Conservation (phyloP, 2,113 vertebrate species). For the Callochromis pleurospilus region DNA sequence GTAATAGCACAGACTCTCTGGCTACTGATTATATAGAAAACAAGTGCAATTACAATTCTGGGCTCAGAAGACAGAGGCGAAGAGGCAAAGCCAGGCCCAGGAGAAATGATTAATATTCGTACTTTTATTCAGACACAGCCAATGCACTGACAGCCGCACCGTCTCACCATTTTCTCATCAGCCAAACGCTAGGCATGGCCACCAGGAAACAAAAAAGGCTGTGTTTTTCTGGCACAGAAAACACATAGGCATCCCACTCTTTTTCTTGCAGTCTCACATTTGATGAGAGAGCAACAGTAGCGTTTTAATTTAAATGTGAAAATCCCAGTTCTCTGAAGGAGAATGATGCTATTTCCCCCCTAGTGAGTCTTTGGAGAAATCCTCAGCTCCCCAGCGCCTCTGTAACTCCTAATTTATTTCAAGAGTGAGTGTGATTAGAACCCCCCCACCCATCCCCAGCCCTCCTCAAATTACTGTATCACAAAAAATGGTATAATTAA, state of each 20-base stretch:
- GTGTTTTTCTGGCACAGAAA: background rate
- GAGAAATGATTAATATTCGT: slow-evolving; percentile 67
- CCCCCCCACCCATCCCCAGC: slow-evolving; percentile 27
- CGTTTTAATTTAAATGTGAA: slow-evolving; percentile 61
- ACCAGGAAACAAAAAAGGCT: background rate
- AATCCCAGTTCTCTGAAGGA: slow-evolving; percentile 50
- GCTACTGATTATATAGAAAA: slow-evolving; percentile 65
- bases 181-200: background rate
- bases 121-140: slow-evolving; percentile 50
- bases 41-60: slow-evolving; percentile 65
- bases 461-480: slow-evolving; percentile 70
- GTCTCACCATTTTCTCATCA: slow-evolving; percentile 34
- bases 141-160: slow-evolving; percentile 32
- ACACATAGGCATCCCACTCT: background rate
- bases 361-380: slow-evolving; percentile 58
- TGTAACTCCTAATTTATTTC: slow-evolving; percentile 72
- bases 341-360: slow-evolving; percentile 55
- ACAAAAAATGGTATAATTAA: slow-evolving; percentile 76
- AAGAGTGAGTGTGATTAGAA: slow-evolving; percentile 68
- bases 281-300: slow-evolving; percentile 40
- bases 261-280: slow-evolving; percentile 24
- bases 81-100: slow-evolving; percentile 46
- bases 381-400: slow-evolving; percentile 53
- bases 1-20: slow-evolving; percentile 43
- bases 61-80: slow-evolving; percentile 48